phyloP scores from a whole-genome alignment of 2,888 invertebrate genomes.

The Archips xylosteana region DNA sequence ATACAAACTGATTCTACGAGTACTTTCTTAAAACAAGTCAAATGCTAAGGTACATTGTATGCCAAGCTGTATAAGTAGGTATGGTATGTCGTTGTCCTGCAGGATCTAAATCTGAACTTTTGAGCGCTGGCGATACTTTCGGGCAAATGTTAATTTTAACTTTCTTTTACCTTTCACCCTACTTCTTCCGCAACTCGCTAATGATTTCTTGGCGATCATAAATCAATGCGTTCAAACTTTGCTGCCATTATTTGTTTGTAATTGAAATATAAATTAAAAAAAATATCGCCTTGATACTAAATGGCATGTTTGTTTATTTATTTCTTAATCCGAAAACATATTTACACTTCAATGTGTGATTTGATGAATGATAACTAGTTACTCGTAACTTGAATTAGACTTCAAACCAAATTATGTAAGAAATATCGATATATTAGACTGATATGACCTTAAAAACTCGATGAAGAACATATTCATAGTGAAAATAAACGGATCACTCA shows the following conservation, averaged over 20 bases:
- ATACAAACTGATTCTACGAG: no score
- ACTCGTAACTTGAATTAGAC: no score
- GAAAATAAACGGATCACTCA: no score
- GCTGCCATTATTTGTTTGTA: slow-evolving; percentile 50
- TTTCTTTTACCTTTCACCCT: slow-evolving; percentile 59
- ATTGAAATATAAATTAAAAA: slow-evolving; percentile 38
- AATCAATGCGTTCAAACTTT: slow-evolving; percentile 60
- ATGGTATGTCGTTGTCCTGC: slow-evolving; percentile 5
- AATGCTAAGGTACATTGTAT: no score
- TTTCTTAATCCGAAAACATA: not conserved
- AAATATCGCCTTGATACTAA: not conserved
- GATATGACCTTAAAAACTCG: no score
- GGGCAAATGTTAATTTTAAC: slow-evolving; percentile 60
- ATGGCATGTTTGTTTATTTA: not conserved
- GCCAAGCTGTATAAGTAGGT: not conserved
- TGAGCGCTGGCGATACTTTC: slow-evolving; percentile 37
- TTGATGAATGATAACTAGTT: no score
- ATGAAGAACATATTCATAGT: no score
- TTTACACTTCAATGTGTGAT: not conserved
- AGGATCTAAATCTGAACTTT: slow-evolving; percentile 46
- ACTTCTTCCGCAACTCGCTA: slow-evolving; percentile 57
- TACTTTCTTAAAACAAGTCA: no score
- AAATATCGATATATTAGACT: no score
- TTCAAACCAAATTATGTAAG: no score
- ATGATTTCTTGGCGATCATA: slow-evolving; percentile 63